These are phyloP conservation scores for Bursaphelenchus mucronatus DNA, from an alignment of 1,140 invertebrate genomes.

Conservation along the genomic window DNA sequence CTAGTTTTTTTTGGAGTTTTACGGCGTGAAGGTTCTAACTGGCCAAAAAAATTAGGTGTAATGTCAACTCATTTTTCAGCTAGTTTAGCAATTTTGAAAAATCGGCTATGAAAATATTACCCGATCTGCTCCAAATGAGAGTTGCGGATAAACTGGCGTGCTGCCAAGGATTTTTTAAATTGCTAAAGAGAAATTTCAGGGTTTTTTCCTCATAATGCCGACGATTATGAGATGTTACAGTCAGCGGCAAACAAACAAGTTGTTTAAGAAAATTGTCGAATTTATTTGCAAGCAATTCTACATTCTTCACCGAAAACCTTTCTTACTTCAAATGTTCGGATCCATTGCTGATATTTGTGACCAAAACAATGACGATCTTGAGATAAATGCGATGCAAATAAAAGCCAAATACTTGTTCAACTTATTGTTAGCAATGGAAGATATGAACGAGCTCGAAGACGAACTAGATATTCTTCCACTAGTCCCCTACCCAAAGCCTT, in stretches of 20 bases:
- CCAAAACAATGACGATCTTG: conserved; percentile 59
- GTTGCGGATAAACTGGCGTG: too few species aligned
- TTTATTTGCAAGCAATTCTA: conserved; percentile 98
- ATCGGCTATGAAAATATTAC: too few species aligned
- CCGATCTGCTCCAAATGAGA: too few species aligned
- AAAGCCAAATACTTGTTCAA: conserved; percentile 69
- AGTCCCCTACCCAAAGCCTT: conserved; percentile 88
- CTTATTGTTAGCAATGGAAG: conserved; percentile 69
- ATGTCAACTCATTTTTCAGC: too few species aligned
- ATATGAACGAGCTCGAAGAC: conserved; percentile 67
- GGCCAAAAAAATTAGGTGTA: too few species aligned
- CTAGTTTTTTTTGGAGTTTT: too few species aligned
- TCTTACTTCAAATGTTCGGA: conserved; percentile 90
- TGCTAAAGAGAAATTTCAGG: conserved; percentile 61
- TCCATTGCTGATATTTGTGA: conserved; percentile 91
- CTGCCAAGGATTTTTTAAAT: not conserved
- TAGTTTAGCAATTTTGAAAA: too few species aligned
- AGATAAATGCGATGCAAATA: conserved; percentile 59
- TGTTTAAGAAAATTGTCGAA: conserved; percentile 89
- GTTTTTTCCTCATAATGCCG: conserved; percentile 93
- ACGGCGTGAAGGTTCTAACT: too few species aligned
- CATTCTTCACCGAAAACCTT: conserved; percentile 93
- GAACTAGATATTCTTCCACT: conserved; percentile 88
- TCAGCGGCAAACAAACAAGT: conserved; percentile 86
- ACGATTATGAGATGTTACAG: conserved; percentile 91